Conservation (phyloP, 2,797 vertebrate species). For the Potorous gilbertii region DNA sequence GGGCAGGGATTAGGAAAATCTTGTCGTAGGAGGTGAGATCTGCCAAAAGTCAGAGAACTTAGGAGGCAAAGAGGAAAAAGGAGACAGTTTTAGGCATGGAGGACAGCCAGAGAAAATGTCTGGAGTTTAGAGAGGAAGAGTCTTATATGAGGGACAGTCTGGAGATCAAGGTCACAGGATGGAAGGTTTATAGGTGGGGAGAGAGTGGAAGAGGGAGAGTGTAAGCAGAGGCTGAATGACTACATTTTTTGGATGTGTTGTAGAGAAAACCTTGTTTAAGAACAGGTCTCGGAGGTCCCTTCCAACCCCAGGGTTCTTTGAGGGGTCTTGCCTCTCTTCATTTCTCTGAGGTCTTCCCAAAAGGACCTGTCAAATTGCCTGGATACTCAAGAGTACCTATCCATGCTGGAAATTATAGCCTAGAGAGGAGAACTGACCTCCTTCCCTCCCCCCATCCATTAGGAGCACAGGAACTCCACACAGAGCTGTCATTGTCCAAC, state of each 20-base stretch:
- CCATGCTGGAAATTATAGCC: not conserved
- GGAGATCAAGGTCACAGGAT: not conserved
- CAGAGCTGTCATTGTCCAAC: not conserved
- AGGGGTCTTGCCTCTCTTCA: not conserved
- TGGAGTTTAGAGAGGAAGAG: not conserved
- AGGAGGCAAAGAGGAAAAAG: not conserved
- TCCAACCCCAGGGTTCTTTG: not conserved
- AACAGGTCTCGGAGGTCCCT: not conserved
- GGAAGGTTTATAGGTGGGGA: not conserved
- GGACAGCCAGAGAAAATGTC: not conserved
- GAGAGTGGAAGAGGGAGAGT: no score
- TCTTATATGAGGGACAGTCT: not conserved
- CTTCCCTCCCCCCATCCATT: not conserved
- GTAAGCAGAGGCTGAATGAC: not conserved
- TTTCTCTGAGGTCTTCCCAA: not conserved
- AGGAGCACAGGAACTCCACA: not conserved
- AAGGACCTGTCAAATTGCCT: not conserved
- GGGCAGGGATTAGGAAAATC: not conserved
- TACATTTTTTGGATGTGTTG: no score
- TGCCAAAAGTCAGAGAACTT: not conserved
- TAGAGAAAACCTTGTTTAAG: not conserved
- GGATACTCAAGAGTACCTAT: not conserved
- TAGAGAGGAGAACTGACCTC: not conserved
- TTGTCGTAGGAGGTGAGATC: not conserved
- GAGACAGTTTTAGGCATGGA: not conserved